Percentiles rank a stretch among this genome's conserved stretches.
phyloP scores from a whole-genome alignment of 2,797 vertebrate species.

The Microctenopoma steveboyesi region DNA sequence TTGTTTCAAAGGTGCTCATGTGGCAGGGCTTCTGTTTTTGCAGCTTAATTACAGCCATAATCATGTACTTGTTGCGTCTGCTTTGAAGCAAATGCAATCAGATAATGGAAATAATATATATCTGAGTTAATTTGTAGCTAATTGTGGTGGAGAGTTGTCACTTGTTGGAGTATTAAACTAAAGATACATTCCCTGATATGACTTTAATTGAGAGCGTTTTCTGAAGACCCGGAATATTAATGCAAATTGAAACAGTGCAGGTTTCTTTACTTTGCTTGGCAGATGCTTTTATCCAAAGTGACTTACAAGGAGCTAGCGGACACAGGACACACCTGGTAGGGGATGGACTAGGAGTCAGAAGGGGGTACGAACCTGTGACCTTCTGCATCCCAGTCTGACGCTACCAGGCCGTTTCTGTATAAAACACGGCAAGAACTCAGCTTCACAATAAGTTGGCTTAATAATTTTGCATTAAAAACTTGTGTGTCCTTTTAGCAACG shows the following conservation, averaged over 20 bases:
- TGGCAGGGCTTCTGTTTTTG: conserved; percentile 89
- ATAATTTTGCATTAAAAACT: background rate
- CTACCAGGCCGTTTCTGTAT: background rate
- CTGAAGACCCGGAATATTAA: conserved; percentile 13
- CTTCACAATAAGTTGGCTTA: conserved; percentile 1
- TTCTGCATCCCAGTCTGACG: no score
- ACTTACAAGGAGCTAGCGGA: no score
- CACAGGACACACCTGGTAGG: no score
- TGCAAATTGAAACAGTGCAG: conserved; percentile 24
- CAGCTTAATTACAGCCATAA: conserved; percentile 97
- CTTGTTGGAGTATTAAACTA: conserved; percentile 61
- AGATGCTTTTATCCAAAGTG: no score
- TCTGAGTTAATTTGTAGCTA: conserved; percentile 87
- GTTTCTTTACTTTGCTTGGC: background rate
- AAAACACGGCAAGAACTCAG: background rate
- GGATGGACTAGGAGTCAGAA: no score
- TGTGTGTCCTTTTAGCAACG: background rate
- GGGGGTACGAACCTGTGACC: no score
- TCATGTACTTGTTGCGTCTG: conserved; percentile 97
- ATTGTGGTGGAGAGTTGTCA: conserved; percentile 80
- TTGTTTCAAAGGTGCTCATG: conserved; percentile 96
- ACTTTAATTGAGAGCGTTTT: conserved; percentile 32
- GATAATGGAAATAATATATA: conserved; percentile 90
- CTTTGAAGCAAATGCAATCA: conserved; percentile 96
- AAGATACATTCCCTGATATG: conserved; percentile 29